Conservation (phyloP, 2,888 invertebrate species). For the Himalopsyche anomala region DNA sequence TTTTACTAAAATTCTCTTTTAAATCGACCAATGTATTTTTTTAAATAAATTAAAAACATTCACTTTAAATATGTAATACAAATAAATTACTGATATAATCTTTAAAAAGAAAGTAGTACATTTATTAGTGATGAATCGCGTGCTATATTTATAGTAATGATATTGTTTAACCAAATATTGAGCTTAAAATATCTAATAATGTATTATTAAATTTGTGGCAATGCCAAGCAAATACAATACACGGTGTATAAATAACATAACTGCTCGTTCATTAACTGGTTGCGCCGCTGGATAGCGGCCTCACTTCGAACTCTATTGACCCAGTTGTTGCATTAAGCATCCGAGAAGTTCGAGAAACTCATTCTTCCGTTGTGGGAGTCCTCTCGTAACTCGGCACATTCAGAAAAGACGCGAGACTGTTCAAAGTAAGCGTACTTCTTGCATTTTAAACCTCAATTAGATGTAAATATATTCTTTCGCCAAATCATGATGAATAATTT, state of each 20-base stretch:
- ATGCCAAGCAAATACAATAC: not conserved
- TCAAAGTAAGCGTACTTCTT: conserved; percentile 9
- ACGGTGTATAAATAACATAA: conserved; percentile 16
- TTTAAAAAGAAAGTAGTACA: too few relatives aligned
- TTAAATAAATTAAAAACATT: too few relatives aligned
- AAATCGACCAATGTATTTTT: too few relatives aligned
- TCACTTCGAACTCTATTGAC: conserved; percentile 19
- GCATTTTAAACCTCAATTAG: conserved; percentile 20
- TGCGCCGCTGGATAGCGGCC: conserved; percentile 36
- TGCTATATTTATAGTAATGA: too few relatives aligned
- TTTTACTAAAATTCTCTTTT: too few relatives aligned
- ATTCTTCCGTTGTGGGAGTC: conserved; percentile 23
- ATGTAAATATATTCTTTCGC: conserved; percentile 15
- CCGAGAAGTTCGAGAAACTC: conserved; percentile 30
- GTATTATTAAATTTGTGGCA: not conserved
- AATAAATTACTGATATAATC: too few relatives aligned
- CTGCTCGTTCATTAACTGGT: not conserved
- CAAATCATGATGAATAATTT: not conserved
- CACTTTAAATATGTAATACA: too few relatives aligned
- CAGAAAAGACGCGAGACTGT: not conserved
- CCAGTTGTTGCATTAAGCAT: conserved; percentile 22
- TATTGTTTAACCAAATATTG: too few relatives aligned
- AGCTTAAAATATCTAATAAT: not conserved
- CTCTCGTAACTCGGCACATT: not conserved
- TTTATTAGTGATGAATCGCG: too few relatives aligned